Evolutionary conservation across 1,140 invertebrate species (phyloP), one percentile per base, ranked within the genome.

Genomic region (Whitmania pigra): DNA sequence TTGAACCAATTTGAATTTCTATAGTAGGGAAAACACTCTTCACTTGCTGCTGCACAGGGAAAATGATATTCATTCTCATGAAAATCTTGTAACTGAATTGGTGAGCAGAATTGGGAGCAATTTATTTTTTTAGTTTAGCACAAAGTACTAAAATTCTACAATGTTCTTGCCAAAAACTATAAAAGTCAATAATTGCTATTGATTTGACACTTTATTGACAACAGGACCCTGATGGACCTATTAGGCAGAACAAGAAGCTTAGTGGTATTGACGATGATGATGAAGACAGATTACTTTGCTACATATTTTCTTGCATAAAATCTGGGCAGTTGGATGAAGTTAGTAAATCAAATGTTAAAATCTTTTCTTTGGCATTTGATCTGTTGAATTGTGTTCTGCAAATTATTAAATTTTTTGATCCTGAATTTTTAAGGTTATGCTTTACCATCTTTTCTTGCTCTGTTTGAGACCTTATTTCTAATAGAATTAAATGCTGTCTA

Each of bases 181-280:
- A 6, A 36, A 36, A 3, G 31, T 36, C 31, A 36, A 36, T 36
- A 36, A 36, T 36, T n/a, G n/a, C n/a, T n/a, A n/a, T n/a, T n/a
- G n/a, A n/a, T n/a, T n/a, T n/a, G n/a, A n/a, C n/a, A n/a, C n/a
- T n/a, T n/a, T 43, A 43, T 43, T 13, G 40, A 20, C 20, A 40
- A n/a, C n/a, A 82, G 76, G 93, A 98, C 83, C 93, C 93, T n/a
- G 94, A 97, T 87, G 93, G 93, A 49, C 89, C 90, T 0, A 82
- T 87, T 27, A 85, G 92, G 72, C 88, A 94, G 78, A 88, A 88
- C 25, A 88, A 86, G 78, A 86, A 86, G 29, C 82, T 97, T 22
- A 92, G 95, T 82, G 89, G 93, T 78, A 83, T 95, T 68, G 94
- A 97, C 80, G 76, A 85, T 80, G 86, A 93, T 81, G 93, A 96